Evolutionary conservation across 2,888 invertebrate species (phyloP).

Genomic region (Phalangium opilio): DNA sequence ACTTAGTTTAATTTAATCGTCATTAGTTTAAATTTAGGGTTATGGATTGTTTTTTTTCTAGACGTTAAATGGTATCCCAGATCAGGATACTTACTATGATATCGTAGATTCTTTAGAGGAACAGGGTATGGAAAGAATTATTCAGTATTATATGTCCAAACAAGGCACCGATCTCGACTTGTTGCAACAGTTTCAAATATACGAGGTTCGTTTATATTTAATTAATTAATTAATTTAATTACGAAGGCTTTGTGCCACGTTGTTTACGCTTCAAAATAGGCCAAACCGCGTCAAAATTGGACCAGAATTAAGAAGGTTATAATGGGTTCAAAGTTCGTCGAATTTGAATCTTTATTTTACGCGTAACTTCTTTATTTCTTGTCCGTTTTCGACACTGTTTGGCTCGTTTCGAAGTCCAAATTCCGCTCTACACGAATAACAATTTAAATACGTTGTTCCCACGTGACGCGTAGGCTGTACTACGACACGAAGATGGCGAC

Average conservation of each 20-base stretch:
- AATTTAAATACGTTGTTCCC: neutral
- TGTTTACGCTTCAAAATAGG: no score
- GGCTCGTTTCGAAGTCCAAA: no score
- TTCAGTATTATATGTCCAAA: conserved; percentile 76
- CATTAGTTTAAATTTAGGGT: conserved; percentile 1
- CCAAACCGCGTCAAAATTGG: no score
- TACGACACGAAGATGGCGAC: conserved; percentile 74
- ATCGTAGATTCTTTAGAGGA: conserved; percentile 91
- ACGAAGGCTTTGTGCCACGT: no score
- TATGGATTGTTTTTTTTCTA: neutral
- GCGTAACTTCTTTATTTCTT: neutral
- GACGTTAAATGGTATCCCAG: conserved; percentile 78
- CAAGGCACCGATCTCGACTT: conserved; percentile 86
- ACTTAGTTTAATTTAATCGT: no score
- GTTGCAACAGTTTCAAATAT: conserved; percentile 81
- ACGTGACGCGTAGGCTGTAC: conserved; percentile 44
- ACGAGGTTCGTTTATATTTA: conserved; percentile 40
- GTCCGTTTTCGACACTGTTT: neutral
- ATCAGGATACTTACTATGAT: conserved; percentile 94
- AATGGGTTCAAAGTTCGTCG: no score
- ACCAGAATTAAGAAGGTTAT: no score
- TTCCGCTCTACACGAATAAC: no score
- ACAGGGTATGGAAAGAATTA: conserved; percentile 73
- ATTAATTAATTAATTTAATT: no score
- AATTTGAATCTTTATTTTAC: no score